These are phyloP conservation scores for Cyanoderma ruficeps DNA, from an alignment of 2,113 vertebrate genomes.

Conservation along the genomic window DNA sequence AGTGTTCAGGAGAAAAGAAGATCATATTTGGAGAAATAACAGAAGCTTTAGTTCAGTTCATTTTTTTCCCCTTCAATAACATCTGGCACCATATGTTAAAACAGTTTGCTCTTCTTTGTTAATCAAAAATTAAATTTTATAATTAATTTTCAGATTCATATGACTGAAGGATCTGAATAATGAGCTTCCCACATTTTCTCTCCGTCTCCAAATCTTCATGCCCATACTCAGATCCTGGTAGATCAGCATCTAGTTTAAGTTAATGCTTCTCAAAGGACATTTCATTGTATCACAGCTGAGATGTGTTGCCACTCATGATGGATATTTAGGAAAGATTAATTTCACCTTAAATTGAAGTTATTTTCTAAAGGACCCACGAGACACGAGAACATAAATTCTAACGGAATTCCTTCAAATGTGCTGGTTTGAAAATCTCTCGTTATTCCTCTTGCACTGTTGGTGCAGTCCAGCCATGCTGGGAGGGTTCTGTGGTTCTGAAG, in stretches of 20 bases:
- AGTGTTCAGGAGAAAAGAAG: not conserved
- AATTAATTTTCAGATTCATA: constrained; percentile 4
- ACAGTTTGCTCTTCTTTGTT: not conserved
- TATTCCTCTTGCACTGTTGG: not conserved
- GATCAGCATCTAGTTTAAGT: not conserved
- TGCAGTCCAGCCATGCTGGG: not conserved
- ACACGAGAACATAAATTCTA: not conserved
- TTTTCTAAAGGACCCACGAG: not conserved
- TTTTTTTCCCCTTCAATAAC: not conserved
- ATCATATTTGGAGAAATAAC: not conserved
- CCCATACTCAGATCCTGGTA: not conserved
- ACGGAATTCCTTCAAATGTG: not conserved
- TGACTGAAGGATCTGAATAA: not conserved
- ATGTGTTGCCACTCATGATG: not conserved
- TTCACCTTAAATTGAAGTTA: not conserved
- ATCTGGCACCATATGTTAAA: constrained; percentile 58
- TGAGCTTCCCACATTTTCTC: not conserved
- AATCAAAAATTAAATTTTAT: not conserved
- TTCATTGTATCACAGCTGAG: not conserved
- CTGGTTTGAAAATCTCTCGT: not conserved
- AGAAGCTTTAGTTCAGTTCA: not conserved
- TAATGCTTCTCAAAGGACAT: not conserved
- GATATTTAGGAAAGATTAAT: not conserved
- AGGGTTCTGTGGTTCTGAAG: not conserved
- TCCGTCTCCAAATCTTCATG: not conserved